Evolutionary conservation across 2,888 invertebrate species (phyloP).

Genomic region (Bursaphelenchus okinawaensis): DNA sequence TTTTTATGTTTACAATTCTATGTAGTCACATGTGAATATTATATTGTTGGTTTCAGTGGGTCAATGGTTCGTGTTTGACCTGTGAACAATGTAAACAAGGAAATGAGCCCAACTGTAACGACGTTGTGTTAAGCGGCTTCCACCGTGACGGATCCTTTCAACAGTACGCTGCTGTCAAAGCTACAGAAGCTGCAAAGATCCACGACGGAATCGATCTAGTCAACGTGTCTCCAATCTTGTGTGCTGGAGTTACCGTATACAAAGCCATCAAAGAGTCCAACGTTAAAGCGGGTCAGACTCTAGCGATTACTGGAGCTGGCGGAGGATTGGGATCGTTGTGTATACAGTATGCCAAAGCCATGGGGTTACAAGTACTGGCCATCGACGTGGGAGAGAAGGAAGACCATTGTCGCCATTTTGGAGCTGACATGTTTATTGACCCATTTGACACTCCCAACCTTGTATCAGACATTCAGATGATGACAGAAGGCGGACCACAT

Average conservation of each 20-base stretch:
- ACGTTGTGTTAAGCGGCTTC: slow-evolving; percentile 24
- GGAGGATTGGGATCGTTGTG: slow-evolving; percentile 38
- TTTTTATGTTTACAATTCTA: no score
- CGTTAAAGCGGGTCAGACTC: slow-evolving; percentile 31
- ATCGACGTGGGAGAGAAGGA: slow-evolving; percentile 28
- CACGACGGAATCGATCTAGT: slow-evolving; percentile 25
- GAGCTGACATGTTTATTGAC: slow-evolving; percentile 30
- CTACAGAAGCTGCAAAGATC: slow-evolving; percentile 31
- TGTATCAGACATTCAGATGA: slow-evolving; percentile 8
- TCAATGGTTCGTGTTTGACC: slow-evolving; percentile 34
- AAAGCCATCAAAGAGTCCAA: slow-evolving; percentile 35
- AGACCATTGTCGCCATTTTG: slow-evolving; percentile 22
- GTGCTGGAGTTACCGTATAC: slow-evolving; percentile 40
- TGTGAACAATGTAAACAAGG: slow-evolving; percentile 38
- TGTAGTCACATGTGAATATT: no score
- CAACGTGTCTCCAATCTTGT: slow-evolving; percentile 35
- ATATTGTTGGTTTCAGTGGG: slow-evolving; percentile 25
- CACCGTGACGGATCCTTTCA: slow-evolving; percentile 32
- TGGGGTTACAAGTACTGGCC: slow-evolving; percentile 37
- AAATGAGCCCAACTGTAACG: slow-evolving; percentile 31
- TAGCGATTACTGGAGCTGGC: slow-evolving; percentile 39
- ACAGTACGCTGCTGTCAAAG: slow-evolving; percentile 33
- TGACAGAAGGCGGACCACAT: slow-evolving; percentile 29
- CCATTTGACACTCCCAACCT: slow-evolving; percentile 10
- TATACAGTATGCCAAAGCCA: slow-evolving; percentile 38